Base-by-base conservation (phyloP, 1,140 invertebrate genomes). In the Cotesia glomerata region DNA sequence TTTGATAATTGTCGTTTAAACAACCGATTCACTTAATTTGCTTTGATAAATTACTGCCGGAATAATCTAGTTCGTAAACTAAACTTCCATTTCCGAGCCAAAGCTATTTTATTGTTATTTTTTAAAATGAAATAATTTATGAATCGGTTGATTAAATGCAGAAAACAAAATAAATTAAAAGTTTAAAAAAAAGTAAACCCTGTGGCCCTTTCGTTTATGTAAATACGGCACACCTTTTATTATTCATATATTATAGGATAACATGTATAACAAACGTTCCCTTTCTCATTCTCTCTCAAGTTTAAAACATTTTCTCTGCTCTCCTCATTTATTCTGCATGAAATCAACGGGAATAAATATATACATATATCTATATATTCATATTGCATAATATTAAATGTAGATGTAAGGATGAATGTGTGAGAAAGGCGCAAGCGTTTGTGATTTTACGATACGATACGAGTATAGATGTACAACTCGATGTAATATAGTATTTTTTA, bases 401-500 rank as follows among this genome's bases (percentile, higher is more conserved):
- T 51, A 13, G 32, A 66, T 32, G 32, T 32, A 36, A 32, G 9
- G 72, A 77, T 67, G 76, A 73, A 52, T 9, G 61, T 74, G 69
- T 76, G 65, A 76, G 58, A 74, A 66, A 72, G 26, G 73, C 72
- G 18, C 54, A 45, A 72, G 51, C 64, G 71, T 62, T 56, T 63
- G 56, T 61, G 69, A 69, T 69, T 69, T 11, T 35, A 69, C 67
- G 71, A 75, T 35, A 69, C 67, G 71, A 75, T 45, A 66, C 67
- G 72, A 73, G 67, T 78, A 75, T 75, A 59, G 69, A 72, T 63
- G 76, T 72, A 49, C 58, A 65, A 71, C 75, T 70, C 72, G 71
- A 74, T 86, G 82, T 84, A 85, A 86, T 83, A 85, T 84, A 86
- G 80, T 86, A 86, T 86, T 85, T 86, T 75, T 85, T 86, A 85